Evolutionary conservation across 1,140 invertebrate genomes (phyloP).

Genomic region (Brachionus paranguensis): DNA sequence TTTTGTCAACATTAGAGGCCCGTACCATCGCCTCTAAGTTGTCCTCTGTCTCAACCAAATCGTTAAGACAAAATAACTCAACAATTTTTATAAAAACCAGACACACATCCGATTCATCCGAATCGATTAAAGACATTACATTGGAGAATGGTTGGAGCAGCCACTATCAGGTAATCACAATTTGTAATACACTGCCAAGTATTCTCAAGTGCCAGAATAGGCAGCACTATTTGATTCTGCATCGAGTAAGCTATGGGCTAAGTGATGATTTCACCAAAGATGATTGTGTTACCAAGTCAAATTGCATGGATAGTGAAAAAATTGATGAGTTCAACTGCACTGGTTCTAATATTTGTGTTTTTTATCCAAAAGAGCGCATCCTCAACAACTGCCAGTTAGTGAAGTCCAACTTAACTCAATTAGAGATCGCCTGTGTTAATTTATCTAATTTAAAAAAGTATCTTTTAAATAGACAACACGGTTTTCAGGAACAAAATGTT

Average conservation of each 20-base stretch:
- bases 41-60: not conserved
- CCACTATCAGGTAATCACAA: constrained; percentile 37
- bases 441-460: constrained; percentile 18
- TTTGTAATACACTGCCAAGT: constrained; percentile 22
- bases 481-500: not conserved
- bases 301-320: not conserved
- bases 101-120: not conserved
- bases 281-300: not conserved
- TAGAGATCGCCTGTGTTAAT: constrained; percentile 29
- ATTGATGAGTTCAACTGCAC: constrained; percentile 31
- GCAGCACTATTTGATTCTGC: constrained; percentile 21
- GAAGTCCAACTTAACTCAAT: constrained; percentile 20
- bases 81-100: not conserved
- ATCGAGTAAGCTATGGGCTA: not conserved
- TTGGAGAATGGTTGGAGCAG: not conserved
- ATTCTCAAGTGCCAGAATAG: constrained; percentile 33
- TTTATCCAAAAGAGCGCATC: not conserved
- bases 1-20: not conserved
- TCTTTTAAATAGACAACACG: not conserved
- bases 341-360: constrained; percentile 34
- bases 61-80: not conserved
- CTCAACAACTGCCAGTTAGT: not conserved
- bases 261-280: not conserved
- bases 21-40: not conserved
- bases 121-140: not conserved